Conservation (phyloP, 2,113 vertebrate genomes). For the Semnornis frantzii region DNA sequence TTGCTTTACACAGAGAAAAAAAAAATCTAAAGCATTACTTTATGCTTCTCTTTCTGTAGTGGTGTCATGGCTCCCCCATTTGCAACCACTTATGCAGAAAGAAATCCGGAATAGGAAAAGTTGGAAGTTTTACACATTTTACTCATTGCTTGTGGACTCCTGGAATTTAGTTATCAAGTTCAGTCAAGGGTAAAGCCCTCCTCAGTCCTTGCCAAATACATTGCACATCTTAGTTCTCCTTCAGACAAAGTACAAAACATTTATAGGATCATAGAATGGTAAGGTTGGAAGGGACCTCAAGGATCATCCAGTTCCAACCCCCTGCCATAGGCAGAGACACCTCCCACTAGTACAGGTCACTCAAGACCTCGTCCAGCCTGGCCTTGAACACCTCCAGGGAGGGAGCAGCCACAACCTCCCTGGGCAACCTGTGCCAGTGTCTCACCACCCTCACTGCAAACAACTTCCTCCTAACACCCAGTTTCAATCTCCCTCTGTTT, state of each 20-base stretch:
- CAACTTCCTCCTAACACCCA: too few species aligned
- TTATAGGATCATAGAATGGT: not conserved
- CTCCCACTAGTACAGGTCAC: too few species aligned
- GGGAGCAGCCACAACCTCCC: too few species aligned
- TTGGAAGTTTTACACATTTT: not conserved
- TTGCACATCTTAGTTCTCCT: rapidly evolving
- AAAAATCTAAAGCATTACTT: not conserved
- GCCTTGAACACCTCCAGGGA: too few species aligned
- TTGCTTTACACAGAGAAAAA: not conserved
- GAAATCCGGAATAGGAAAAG: not conserved
- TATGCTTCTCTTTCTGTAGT: not conserved
- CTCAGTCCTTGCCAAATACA: not conserved
- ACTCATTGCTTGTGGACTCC: not conserved
- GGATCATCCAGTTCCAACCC: too few species aligned
- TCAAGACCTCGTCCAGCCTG: too few species aligned
- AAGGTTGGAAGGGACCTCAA: too few species aligned
- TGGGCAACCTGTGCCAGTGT: too few species aligned
- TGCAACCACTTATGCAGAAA: not conserved
- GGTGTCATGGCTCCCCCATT: not conserved
- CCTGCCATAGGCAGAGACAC: too few species aligned
- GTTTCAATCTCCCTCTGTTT: too few species aligned
- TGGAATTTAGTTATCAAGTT: not conserved
- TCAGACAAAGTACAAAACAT: rapidly evolving
- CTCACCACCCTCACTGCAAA: too few species aligned
- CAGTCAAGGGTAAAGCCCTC: not conserved